These are phyloP conservation scores for Dichetophora obliterata DNA, from an alignment of 2,888 invertebrate species.

Conservation along the genomic window DNA sequence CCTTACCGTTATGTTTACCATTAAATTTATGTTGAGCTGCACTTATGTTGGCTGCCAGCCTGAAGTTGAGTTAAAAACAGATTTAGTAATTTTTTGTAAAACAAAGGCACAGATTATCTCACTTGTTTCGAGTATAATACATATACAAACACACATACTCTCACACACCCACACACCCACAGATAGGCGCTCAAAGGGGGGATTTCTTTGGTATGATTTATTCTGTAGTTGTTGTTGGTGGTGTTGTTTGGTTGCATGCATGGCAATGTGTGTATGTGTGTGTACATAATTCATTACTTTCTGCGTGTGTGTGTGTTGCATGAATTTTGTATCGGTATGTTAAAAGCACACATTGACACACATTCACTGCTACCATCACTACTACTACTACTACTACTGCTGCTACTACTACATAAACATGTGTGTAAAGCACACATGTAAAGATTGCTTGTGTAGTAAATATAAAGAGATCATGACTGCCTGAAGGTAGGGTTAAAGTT, in stretches of 20 bases:
- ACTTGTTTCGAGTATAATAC: slow-evolving; percentile 25
- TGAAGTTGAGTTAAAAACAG: slow-evolving; percentile 13
- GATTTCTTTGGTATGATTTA: background rate
- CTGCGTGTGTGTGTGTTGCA: slow-evolving; percentile 23
- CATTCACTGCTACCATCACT: background rate
- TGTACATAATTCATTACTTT: slow-evolving; percentile 22
- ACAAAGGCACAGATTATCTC: slow-evolving; percentile 34
- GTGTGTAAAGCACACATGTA: slow-evolving; percentile 3
- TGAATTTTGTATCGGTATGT: slow-evolving; percentile 7
- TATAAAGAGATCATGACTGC: background rate
- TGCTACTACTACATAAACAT: background rate
- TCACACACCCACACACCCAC: background rate
- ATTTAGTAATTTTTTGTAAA: slow-evolving; percentile 23
- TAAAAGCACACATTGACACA: background rate
- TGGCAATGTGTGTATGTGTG: slow-evolving; percentile 9
- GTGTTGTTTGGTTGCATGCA: background rate
- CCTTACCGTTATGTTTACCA: background rate
- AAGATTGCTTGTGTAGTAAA: slow-evolving; percentile 19
- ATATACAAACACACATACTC: background rate
- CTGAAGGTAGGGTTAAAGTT: slow-evolving; percentile 50
- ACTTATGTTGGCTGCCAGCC: background rate
- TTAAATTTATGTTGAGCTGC: slow-evolving; percentile 6
- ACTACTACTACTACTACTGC: no score
- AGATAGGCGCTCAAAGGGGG: background rate
- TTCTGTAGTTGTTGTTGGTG: slow-evolving; percentile 41